A percentile compares a stretch with the other conserved stretches of the same genome.
Evolutionary conservation across 2,797 vertebrate species (phyloP).

Genomic region (Anableps anableps): DNA sequence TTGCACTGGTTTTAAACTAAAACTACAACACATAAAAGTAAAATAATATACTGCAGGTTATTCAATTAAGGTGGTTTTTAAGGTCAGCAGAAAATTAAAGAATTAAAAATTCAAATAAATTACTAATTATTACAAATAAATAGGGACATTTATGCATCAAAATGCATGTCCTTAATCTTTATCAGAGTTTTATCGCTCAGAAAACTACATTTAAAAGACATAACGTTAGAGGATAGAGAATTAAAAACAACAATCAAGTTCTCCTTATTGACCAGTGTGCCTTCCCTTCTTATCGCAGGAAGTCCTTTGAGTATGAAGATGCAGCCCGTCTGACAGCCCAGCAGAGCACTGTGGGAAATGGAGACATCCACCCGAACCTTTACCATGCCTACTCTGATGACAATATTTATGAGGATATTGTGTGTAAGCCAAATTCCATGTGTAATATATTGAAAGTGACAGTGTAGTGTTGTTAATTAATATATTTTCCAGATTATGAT

Average conservation of each 20-base stretch:
- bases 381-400: slow-evolving; percentile 92
- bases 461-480: background rate
- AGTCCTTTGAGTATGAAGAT: slow-evolving; percentile 99
- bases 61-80: background rate
- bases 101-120: too few species aligned
- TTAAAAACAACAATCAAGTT: slow-evolving; percentile 28
- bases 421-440: slow-evolving; percentile 83
- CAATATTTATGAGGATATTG: slow-evolving; percentile 97
- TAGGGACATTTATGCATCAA: too few species aligned
- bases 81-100: background rate
- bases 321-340: slow-evolving; percentile 84
- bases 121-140: too few species aligned
- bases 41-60: background rate
- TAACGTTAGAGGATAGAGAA: slow-evolving; percentile 8
- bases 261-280: slow-evolving; percentile 14
- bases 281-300: slow-evolving; percentile 79
- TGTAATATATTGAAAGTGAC: background rate
- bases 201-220: background rate
- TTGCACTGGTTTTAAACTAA: too few species aligned
- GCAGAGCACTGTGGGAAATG: slow-evolving; percentile 70
- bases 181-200: background rate
- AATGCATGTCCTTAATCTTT: background rate
- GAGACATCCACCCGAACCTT: slow-evolving; percentile 79
- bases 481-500: background rate
- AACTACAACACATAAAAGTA: background rate